Evolutionary conservation across 1,140 invertebrate species (phyloP).

Genomic region (Drosophila elegans): DNA sequence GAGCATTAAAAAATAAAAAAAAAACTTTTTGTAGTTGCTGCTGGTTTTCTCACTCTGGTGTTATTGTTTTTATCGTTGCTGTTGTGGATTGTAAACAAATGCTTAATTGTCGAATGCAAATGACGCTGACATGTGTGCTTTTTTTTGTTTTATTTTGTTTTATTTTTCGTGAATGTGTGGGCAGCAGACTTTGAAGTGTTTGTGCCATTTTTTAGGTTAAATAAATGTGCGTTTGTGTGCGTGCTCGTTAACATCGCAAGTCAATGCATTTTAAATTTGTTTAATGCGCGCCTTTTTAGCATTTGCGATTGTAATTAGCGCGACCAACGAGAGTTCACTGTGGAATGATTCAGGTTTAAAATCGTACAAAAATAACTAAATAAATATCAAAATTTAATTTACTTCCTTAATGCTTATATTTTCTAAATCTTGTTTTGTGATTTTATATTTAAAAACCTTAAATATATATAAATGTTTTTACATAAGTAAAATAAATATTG

Average conservation of each 20-base stretch:
- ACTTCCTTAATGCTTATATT: too few relatives aligned
- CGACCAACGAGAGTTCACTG: slow-evolving; percentile 22
- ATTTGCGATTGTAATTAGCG: slow-evolving; percentile 74
- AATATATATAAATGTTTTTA: too few relatives aligned
- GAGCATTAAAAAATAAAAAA: slow-evolving; percentile 7
- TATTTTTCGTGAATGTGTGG: slow-evolving; percentile 37
- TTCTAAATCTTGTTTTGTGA: too few relatives aligned
- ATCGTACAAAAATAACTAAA: slow-evolving; percentile 1
- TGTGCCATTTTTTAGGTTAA: slow-evolving; percentile 73
- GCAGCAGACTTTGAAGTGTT: slow-evolving; percentile 67
- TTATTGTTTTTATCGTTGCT: slow-evolving; percentile 41
- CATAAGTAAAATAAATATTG: too few relatives aligned
- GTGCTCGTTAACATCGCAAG: slow-evolving; percentile 72
- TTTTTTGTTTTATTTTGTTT: not conserved
- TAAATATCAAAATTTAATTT: not conserved
- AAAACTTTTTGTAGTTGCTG: slow-evolving; percentile 30
- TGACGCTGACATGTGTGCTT: slow-evolving; percentile 32
- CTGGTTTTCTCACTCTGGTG: slow-evolving; percentile 43
- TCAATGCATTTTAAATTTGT: slow-evolving; percentile 81
- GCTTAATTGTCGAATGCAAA: slow-evolving; percentile 78
- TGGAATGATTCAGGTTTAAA: not conserved
- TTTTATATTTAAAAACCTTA: too few relatives aligned
- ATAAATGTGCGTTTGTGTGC: slow-evolving; percentile 44
- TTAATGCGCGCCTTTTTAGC: slow-evolving; percentile 62
- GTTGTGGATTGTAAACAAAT: slow-evolving; percentile 74